Percentiles rank a stretch among this genome's conserved stretches.
Conservation (phyloP, 1,140 invertebrate species). For the Leptinotarsa lineolata region DNA sequence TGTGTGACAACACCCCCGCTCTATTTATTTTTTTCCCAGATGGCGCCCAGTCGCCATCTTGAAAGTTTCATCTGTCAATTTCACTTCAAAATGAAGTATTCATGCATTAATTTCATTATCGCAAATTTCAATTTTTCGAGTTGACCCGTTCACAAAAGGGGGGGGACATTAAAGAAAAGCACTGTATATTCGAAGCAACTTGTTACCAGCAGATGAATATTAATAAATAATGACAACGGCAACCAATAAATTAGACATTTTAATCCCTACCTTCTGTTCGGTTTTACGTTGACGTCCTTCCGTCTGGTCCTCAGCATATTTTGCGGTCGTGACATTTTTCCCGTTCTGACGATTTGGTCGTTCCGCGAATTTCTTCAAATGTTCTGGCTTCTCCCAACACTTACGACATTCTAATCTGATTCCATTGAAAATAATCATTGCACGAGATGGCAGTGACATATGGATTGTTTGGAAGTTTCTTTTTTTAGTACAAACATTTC, state of each 20-base stretch:
- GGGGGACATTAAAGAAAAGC: no score
- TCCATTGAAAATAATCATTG: background rate
- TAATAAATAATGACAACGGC: background rate
- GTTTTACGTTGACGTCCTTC: slow-evolving; percentile 69
- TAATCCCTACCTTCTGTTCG: slow-evolving; percentile 62
- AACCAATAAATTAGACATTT: background rate
- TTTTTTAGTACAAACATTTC: slow-evolving; percentile 15
- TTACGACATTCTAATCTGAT: background rate
- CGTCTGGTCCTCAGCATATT: slow-evolving; percentile 67
- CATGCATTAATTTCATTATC: no score
- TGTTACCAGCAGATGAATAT: background rate
- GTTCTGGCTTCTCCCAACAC: background rate
- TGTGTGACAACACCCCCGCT: no score
- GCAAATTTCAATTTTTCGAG: no score
- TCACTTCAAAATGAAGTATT: no score
- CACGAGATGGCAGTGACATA: slow-evolving; percentile 16
- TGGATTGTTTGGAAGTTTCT: slow-evolving; percentile 17
- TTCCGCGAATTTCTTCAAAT: background rate
- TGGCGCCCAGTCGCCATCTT: no score
- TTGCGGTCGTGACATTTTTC: slow-evolving; percentile 45
- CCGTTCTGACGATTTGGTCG: background rate
- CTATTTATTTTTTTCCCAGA: no score
- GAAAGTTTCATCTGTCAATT: no score
- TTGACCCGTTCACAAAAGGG: no score
- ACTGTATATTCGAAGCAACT: background rate